Evolutionary conservation across 2,888 invertebrate species (phyloP), one percentile per base, ranked within the genome.

Genomic region (Galerucella nymphaeae): DNA sequence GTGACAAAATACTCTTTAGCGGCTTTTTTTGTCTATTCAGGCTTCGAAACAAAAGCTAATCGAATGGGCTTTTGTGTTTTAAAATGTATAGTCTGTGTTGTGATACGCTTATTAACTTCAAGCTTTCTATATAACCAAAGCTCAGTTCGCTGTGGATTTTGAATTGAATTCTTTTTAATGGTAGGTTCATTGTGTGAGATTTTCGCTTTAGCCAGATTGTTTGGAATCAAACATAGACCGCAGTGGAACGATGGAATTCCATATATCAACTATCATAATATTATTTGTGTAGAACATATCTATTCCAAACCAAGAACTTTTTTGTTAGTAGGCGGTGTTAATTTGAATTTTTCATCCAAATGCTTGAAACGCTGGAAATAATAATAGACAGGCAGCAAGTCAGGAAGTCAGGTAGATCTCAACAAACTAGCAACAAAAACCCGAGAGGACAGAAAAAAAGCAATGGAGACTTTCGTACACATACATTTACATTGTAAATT

Each of bases 1-100:
- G 71, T 67, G 67, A 72, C 71, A 72, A n/a, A 67, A 72, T 72
- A 72, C 67, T 41, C 71, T 63, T 72, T 72, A 57, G 63, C 70
- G 64, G 70, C 30, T 64, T 62, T 64, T 62, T 62, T 62, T 42
- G 62, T 70, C 63, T 57, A 70, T 70, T 70, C 70, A 64, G 58
- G 42, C 45, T 42, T 70, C 45, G 70, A 70, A 70, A 70, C 70
- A 70, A 69, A 70, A 70, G 53, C 70, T 63, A 70, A 70, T 70
- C 70, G 63, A 70, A 70, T 70, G 42, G 45, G 70, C 70, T 70
- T 69, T 70, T 70, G 70, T 70, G 63, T 16, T 45, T 6, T 45
- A 30, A 70, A 64, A 64, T 64, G 63, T 70, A 57, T 70, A n/a
- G n/a, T n/a, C n/a, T n/a, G 42, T 64, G 70, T 57, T 70, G 62